A percentile compares a stretch with the other conserved stretches of the same genome.
These are phyloP conservation scores for Stratiomys singularior DNA, from an alignment of 2,888 invertebrate species.

Conservation along the genomic window DNA sequence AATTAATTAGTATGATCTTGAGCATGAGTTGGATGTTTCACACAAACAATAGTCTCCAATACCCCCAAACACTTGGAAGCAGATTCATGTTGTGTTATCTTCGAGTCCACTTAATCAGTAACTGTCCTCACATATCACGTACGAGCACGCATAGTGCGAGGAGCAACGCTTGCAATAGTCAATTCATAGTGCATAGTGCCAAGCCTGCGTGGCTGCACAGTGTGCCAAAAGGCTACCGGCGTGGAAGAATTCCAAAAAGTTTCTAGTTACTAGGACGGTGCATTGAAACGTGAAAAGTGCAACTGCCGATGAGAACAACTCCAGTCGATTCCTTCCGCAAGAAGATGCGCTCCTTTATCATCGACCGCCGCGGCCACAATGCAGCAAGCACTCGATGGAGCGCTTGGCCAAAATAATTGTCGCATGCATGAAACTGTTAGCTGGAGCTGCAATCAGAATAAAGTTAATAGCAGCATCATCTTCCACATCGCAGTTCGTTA, in stretches of 20 bases:
- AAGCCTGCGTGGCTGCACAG: not conserved
- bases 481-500: conserved; percentile 22
- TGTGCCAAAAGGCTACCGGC: conserved; percentile 28
- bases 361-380: not conserved
- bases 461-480: conserved; percentile 26
- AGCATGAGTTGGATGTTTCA: too few relatives aligned
- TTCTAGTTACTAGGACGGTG: not conserved
- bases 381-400: not conserved
- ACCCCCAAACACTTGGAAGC: not conserved
- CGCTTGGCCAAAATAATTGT: not conserved
- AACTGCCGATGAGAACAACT: not conserved
- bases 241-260: conserved; percentile 20
- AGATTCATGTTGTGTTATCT: not conserved
- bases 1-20: too few relatives aligned
- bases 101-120: not conserved
- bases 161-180: not conserved
- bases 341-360: not conserved
- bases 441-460: conserved; percentile 9
- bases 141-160: not conserved
- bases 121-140: conserved; percentile 20
- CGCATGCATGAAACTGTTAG: not conserved
- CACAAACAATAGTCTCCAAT: not conserved
- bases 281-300: conserved; percentile 8
- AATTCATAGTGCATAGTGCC: conserved; percentile 9
- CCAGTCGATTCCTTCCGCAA: not conserved